A percentile compares a stretch with the other conserved stretches of the same genome.
These are phyloP conservation scores for Pantala flavescens DNA, from an alignment of 1,140 invertebrate genomes.

Conservation along the genomic window DNA sequence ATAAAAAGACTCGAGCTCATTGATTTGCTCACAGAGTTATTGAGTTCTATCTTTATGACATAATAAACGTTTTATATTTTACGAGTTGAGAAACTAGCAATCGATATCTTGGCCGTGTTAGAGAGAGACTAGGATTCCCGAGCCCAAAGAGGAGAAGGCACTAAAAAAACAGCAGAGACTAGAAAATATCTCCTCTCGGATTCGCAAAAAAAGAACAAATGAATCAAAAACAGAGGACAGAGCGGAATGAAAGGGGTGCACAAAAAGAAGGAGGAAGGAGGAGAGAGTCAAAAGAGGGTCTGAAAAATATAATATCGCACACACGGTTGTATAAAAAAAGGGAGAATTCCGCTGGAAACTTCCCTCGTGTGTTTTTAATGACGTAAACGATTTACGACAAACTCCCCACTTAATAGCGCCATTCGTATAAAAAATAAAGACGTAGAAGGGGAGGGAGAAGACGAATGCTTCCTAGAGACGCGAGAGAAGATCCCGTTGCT, in stretches of 20 bases:
- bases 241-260: background rate
- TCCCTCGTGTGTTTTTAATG: slow-evolving; percentile 4
- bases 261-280: background rate
- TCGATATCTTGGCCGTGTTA: too few species aligned
- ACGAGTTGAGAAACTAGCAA: too few species aligned
- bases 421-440: slow-evolving; percentile 7
- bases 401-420: slow-evolving; percentile 7
- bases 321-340: background rate
- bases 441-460: background rate
- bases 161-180: too few species aligned
- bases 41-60: too few species aligned
- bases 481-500: background rate
- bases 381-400: slow-evolving; percentile 1
- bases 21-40: too few species aligned
- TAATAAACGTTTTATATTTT: too few species aligned
- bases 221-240: background rate
- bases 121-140: too few species aligned
- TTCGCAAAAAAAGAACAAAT: background rate
- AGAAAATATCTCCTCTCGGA: too few species aligned
- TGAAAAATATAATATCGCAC: background rate
- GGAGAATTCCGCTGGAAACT: background rate
- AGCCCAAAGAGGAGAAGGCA: too few species aligned
- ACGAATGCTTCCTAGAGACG: background rate
- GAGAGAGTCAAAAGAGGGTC: too few species aligned
- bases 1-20: too few species aligned